Evolutionary conservation across 2,113 vertebrate species (phyloP).

Genomic region (Mormoops blainvillei): DNA sequence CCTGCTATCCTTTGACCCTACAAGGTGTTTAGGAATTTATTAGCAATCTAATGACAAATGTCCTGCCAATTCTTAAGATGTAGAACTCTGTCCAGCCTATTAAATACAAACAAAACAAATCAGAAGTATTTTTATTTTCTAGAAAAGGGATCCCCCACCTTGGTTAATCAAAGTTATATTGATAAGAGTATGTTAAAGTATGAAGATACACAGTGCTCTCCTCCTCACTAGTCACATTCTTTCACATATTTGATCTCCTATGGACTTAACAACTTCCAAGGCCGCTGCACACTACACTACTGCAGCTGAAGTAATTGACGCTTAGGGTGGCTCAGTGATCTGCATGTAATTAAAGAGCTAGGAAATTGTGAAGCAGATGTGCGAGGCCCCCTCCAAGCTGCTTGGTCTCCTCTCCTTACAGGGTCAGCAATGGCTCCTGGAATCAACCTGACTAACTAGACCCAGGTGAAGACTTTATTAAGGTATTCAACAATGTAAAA

Average conservation of each 20-base stretch:
- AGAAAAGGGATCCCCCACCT: not conserved
- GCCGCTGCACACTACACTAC: too few species aligned
- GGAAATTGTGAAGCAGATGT: not conserved
- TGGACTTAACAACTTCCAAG: not conserved
- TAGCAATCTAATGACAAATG: not conserved
- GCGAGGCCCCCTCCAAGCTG: accelerated
- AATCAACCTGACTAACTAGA: too few species aligned
- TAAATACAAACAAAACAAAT: not conserved
- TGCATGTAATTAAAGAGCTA: not conserved
- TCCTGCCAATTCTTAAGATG: not conserved
- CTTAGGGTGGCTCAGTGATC: not conserved
- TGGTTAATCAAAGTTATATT: not conserved
- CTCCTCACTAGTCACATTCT: not conserved
- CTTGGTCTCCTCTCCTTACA: accelerated
- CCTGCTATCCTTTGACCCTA: not conserved
- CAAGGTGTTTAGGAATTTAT: not conserved
- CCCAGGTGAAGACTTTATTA: not conserved
- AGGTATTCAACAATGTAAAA: not conserved
- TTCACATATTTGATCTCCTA: not conserved
- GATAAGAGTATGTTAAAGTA: not conserved
- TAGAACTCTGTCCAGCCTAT: not conserved
- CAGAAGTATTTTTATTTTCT: not conserved
- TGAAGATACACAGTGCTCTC: not conserved
- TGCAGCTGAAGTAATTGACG: not conserved
- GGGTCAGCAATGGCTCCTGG: not conserved